phyloP scores from a whole-genome alignment of 1,140 invertebrate genomes.

The Drosophila ercepeae region DNA sequence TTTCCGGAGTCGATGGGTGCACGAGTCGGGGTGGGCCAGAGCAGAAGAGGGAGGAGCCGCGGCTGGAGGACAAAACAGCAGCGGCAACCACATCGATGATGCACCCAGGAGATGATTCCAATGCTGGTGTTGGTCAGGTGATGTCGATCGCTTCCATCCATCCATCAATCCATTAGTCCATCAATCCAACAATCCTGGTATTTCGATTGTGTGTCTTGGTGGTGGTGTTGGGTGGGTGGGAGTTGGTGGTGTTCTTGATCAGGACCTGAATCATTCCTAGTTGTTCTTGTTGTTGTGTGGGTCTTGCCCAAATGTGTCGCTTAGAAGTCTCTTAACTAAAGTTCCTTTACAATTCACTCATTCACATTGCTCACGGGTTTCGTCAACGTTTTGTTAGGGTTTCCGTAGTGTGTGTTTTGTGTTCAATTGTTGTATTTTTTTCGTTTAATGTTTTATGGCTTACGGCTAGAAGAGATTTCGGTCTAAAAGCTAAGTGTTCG shows the following conservation, averaged over 20 bases:
- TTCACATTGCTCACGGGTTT: constrained; percentile 56
- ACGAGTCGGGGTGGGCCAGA: constrained; percentile 76
- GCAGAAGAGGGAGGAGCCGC: constrained; percentile 75
- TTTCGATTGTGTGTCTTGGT: constrained; percentile 32
- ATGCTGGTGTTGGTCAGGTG: constrained; percentile 10
- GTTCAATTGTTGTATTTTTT: constrained; percentile 1
- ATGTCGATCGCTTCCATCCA: constrained; percentile 19
- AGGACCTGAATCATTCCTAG: constrained; percentile 26
- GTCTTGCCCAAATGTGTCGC: constrained; percentile 68
- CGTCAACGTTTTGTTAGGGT: constrained; percentile 53
- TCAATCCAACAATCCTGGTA: constrained; percentile 26
- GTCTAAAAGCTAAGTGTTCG: constrained; percentile 65
- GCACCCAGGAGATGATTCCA: constrained; percentile 52
- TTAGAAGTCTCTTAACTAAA: constrained; percentile 59
- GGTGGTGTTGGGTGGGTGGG: constrained; percentile 6
- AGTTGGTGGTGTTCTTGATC: constrained; percentile 37
- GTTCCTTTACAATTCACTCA: constrained; percentile 49
- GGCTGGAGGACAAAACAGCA: constrained; percentile 80
- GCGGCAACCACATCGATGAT: constrained; percentile 71
- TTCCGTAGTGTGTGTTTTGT: constrained; percentile 39
- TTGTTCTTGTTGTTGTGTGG: constrained; percentile 50
- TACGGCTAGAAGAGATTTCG: constrained; percentile 71
- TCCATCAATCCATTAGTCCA: constrained; percentile 41
- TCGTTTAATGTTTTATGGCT: constrained; percentile 56
- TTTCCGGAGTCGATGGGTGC: constrained; percentile 57